Base-by-base conservation (phyloP, 1,140 invertebrate genomes). In the Drepana arcuata region DNA sequence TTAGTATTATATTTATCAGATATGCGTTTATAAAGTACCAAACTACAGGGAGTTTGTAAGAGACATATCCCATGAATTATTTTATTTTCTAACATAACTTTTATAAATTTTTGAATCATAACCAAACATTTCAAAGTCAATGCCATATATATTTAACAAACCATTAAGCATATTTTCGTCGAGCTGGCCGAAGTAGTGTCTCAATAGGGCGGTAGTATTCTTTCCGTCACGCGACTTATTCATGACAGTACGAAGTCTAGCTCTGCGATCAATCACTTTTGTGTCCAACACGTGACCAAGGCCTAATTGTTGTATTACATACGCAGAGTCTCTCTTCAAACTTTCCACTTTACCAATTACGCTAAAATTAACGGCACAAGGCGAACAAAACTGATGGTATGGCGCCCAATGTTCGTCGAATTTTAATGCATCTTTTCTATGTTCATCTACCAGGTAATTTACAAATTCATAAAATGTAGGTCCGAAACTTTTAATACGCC, bases 361-460 rank as follows among this genome's bases (percentile, higher is more conserved):
- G 25, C 67, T 87, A 41, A 87, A 94, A 32, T 91, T 86, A 0
- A 93, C 73, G 3, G 87, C 83, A 70, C 92, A 94, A 0, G 92
- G 92, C 7, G 90, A 90, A 48, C 92, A 93, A 48, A 90, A 88
- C 41, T 88, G 80, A 54, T 91, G 88, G 40, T 90, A 89, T 0
- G 90, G 90, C 11, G 88, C 87, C 92, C 92, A 93, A 61, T 93
- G 92, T 51, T 90, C 89, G 46, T 91, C 88, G 42, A 87, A 89
- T 14, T 61, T 75, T 11, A 69, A 48, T 29, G 53, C 69, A 29
- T 52, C 61, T 1, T 57, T 57, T 32, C 72, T 80, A 40, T 87
- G 58, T 36, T 83, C 81, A 23, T 80, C 51, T 7, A 85, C 86
- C 23, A 91, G 80, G 48, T 89, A 89, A 26, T 84, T 54, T 73